Conservation (phyloP, 2,888 invertebrate genomes). For the Ganaspis brasiliensis region DNA sequence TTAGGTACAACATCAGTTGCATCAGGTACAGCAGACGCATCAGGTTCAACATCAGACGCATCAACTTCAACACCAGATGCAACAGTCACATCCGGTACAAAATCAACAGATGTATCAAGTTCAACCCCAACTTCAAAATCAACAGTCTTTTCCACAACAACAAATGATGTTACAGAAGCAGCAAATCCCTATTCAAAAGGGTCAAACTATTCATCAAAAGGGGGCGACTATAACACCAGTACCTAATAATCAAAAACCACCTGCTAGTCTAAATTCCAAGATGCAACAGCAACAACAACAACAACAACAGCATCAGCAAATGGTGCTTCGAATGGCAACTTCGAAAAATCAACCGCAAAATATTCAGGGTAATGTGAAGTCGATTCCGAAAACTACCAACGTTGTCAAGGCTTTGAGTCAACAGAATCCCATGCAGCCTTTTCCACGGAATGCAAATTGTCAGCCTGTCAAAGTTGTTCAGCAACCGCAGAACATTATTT, state of each 20-base stretch:
- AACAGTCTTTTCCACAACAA: conserved; percentile 31
- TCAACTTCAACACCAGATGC: conserved; percentile 27
- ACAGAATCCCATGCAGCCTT: conserved; percentile 64
- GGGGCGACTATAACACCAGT: conserved; percentile 60
- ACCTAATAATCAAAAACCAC: conserved; percentile 65
- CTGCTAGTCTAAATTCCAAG: conserved; percentile 59
- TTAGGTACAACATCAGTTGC: conserved; percentile 1
- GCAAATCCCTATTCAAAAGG: conserved; percentile 66
- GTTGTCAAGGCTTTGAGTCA: conserved; percentile 65
- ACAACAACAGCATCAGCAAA: conserved; percentile 64
- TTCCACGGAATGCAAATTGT: conserved; percentile 61
- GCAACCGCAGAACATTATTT: conserved; percentile 66
- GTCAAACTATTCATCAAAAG: conserved; percentile 68
- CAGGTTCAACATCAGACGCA: neutral
- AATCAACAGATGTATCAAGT: conserved; percentile 55
- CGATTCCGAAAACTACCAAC: conserved; percentile 66
- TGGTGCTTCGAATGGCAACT: conserved; percentile 72
- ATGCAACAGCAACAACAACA: conserved; percentile 64
- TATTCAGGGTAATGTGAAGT: conserved; percentile 64
- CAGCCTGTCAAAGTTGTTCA: conserved; percentile 83
- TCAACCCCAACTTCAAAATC: conserved; percentile 53
- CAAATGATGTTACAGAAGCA: conserved; percentile 60
- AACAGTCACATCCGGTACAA: no score
- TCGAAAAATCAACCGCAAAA: conserved; percentile 66
- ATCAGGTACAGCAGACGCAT: conserved; percentile 34